Conservation (phyloP, 35 echinoderm and acorn worm species). For the Apostichopus californicus region DNA sequence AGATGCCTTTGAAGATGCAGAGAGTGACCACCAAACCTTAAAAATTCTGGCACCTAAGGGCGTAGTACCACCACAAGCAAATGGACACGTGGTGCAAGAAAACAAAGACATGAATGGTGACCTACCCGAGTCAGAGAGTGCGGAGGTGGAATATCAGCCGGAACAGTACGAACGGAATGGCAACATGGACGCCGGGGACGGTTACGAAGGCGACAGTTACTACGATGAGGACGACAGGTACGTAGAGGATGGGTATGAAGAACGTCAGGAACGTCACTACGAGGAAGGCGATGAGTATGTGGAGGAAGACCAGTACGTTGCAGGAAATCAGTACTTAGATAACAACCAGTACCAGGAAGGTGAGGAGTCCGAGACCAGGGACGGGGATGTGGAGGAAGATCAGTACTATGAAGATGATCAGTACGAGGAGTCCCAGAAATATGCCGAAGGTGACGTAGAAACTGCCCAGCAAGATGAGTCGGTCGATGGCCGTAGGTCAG, state of each 20-base stretch:
- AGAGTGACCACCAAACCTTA: constrained; percentile 77
- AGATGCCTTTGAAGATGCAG: constrained; percentile 86
- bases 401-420: constrained; percentile 56
- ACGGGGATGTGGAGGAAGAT: constrained; percentile 52
- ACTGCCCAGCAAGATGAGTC: not conserved
- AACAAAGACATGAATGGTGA: constrained; percentile 74
- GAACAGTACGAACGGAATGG: constrained; percentile 32
- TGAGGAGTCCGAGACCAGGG: not conserved
- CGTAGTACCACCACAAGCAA: constrained; percentile 35
- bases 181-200: constrained; percentile 40
- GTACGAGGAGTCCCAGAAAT: constrained; percentile 30
- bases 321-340: constrained; percentile 41
- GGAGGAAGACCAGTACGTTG: not conserved
- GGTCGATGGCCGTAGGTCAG: not conserved
- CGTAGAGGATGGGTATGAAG: constrained; percentile 64
- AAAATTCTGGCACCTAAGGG: constrained; percentile 40
- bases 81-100: constrained; percentile 42
- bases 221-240: constrained; percentile 62
- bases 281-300: constrained; percentile 52
- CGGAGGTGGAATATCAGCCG: constrained; percentile 56
- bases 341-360: constrained; percentile 14
- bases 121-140: constrained; percentile 84
- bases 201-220: constrained; percentile 32
- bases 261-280: constrained; percentile 41
- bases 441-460: constrained; percentile 62